These are phyloP conservation scores for Brachionus sp. DNA, from an alignment of 1,140 invertebrate genomes.

Conservation along the genomic window DNA sequence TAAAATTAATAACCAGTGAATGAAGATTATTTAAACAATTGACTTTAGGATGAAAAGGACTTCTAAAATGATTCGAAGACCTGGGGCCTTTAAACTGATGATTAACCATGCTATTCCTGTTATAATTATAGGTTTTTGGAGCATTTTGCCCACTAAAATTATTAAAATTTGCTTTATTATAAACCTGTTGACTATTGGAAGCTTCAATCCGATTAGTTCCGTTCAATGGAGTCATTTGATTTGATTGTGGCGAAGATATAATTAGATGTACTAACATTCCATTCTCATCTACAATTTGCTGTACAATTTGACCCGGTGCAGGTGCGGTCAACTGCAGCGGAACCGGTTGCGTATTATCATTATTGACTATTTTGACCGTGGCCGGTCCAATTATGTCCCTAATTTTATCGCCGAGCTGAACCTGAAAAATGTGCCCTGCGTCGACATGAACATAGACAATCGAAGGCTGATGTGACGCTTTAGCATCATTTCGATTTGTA, in stretches of 20 bases:
- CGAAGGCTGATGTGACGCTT: constrained; percentile 4
- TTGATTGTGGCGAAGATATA: constrained; percentile 35
- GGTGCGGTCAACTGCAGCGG: constrained; percentile 82
- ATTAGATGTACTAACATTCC: constrained; percentile 79
- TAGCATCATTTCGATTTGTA: neutral
- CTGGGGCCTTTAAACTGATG: neutral
- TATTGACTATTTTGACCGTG: constrained; percentile 78
- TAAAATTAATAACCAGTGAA: neutral
- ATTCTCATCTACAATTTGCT: constrained; percentile 81
- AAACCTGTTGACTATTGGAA: neutral
- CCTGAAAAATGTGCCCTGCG: constrained; percentile 34
- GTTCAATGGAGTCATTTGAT: neutral
- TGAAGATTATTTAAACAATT: neutral
- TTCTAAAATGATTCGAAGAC: neutral
- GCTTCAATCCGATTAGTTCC: neutral
- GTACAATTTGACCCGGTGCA: constrained; percentile 74
- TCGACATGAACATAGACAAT: constrained; percentile 39
- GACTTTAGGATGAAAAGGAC: neutral
- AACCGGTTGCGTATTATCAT: constrained; percentile 68
- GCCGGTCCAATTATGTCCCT: constrained; percentile 64
- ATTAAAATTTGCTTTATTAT: neutral
- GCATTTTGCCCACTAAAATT: neutral
- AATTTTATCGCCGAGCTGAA: constrained; percentile 45
- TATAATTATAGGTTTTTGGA: neutral
- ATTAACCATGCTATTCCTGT: neutral